These are phyloP conservation scores for Acanthosepion esculentum DNA, from an alignment of 2,888 invertebrate species.

Conservation along the genomic window DNA sequence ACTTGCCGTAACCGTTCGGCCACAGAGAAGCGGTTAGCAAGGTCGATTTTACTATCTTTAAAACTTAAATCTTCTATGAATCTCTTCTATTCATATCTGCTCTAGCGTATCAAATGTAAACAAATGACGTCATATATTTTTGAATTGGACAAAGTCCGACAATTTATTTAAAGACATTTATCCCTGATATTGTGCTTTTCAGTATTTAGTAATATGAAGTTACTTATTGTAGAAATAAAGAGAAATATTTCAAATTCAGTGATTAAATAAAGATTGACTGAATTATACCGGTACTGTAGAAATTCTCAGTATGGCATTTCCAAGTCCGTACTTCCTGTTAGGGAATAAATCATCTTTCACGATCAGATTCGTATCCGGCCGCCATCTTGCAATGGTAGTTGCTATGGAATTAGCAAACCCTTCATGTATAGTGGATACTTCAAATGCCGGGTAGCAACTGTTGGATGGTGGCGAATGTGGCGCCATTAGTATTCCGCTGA, in stretches of 20 bases:
- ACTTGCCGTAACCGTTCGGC: too few species aligned
- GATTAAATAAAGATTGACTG: neutral
- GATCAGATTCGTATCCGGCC: neutral
- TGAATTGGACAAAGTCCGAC: too few species aligned
- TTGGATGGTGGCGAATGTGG: neutral
- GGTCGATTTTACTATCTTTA: too few species aligned
- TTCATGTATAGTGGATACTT: neutral
- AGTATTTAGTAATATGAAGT: neutral
- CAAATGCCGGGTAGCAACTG: slow-evolving; percentile 37
- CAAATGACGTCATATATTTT: too few species aligned
- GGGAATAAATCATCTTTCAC: neutral
- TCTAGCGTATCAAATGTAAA: too few species aligned
- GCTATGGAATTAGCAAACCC: neutral
- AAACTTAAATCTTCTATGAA: too few species aligned
- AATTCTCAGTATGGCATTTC: neutral
- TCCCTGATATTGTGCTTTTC: too few species aligned
- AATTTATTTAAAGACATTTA: too few species aligned
- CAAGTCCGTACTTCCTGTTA: neutral
- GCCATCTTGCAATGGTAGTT: neutral
- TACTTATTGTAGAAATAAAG: neutral
- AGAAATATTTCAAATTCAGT: neutral
- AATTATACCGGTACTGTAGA: neutral
- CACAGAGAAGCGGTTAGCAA: too few species aligned
- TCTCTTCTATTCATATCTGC: too few species aligned
- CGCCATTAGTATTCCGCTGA: neutral